Percentiles rank a stretch among this genome's conserved stretches.
These are phyloP conservation scores for Lepidochrysops patricia DNA, from an alignment of 2,888 invertebrate species.

Conservation along the genomic window DNA sequence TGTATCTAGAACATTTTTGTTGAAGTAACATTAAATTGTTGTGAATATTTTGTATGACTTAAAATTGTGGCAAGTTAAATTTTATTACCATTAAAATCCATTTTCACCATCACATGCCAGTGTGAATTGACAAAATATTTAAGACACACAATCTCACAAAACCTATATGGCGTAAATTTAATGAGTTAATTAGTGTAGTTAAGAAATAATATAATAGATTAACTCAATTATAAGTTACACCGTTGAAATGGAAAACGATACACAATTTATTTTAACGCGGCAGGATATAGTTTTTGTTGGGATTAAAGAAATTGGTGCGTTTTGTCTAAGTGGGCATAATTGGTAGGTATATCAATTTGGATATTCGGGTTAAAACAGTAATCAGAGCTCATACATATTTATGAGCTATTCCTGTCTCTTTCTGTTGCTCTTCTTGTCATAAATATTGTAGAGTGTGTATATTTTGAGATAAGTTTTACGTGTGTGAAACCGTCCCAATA, in stretches of 20 bases:
- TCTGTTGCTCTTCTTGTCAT: constrained; percentile 17
- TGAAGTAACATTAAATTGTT: too few species aligned
- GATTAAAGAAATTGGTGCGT: constrained; percentile 26
- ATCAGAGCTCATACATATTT: constrained; percentile 34
- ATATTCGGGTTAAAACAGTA: constrained; percentile 36
- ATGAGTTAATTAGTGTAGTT: too few species aligned
- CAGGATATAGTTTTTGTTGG: constrained; percentile 31
- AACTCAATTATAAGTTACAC: neutral
- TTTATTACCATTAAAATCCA: neutral
- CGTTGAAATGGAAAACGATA: neutral
- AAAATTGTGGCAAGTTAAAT: neutral
- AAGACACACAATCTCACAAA: too few species aligned
- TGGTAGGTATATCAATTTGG: constrained; percentile 39
- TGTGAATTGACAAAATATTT: too few species aligned
- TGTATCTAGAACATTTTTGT: too few species aligned
- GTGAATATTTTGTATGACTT: too few species aligned
- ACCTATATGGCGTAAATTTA: too few species aligned
- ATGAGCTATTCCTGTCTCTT: constrained; percentile 28
- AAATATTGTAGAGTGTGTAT: neutral
- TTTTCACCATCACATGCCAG: too few species aligned
- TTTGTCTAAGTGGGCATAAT: constrained; percentile 35
- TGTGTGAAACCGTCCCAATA: too few species aligned
- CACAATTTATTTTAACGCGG: neutral
- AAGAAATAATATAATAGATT: too few species aligned
- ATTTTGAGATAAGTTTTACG: neutral